Conservation (phyloP, 2,113 vertebrate genomes). For the Jaculus jaculus region DNA sequence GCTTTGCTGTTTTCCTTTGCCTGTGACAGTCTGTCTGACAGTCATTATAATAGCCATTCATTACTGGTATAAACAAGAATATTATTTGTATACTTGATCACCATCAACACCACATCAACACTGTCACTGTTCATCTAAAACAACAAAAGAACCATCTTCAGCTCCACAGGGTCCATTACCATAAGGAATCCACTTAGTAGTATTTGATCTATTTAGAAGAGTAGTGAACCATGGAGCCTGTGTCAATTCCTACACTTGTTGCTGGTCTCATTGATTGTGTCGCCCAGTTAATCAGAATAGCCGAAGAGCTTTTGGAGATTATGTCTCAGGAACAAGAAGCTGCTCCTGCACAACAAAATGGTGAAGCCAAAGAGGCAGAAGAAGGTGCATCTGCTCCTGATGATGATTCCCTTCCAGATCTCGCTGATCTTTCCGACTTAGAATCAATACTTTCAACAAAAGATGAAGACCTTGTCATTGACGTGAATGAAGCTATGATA, state of each 20-base stretch:
- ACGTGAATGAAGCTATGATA: conserved; percentile 46
- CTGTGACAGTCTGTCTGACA: conserved; percentile 25
- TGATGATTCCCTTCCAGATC: conserved; percentile 49
- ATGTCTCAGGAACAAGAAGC: not conserved
- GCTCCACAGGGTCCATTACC: not conserved
- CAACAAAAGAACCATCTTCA: conserved; percentile 9
- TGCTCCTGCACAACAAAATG: not conserved
- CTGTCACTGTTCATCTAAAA: not conserved
- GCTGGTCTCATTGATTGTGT: conserved; percentile 51
- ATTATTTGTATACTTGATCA: not conserved
- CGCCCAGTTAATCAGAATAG: conserved; percentile 54
- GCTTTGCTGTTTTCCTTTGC: conserved; percentile 57
- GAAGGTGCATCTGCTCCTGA: not conserved
- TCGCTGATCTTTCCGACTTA: conserved; percentile 46
- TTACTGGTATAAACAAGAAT: conserved; percentile 9
- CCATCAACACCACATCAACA: not conserved
- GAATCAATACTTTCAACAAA: conserved; percentile 54
- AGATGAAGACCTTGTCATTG: conserved; percentile 47
- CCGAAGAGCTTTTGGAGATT: conserved; percentile 43
- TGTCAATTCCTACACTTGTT: not conserved
- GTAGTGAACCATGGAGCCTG: conserved; percentile 13
- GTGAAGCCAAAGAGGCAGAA: not conserved
- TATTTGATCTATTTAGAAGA: conserved; percentile 52
- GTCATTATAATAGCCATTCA: conserved; percentile 46
- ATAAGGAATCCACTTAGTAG: conserved; percentile 19